A percentile compares a stretch with the other conserved stretches of the same genome.
Evolutionary conservation across 2,797 vertebrate species (phyloP).

Genomic region (Amblyraja radiata): DNA sequence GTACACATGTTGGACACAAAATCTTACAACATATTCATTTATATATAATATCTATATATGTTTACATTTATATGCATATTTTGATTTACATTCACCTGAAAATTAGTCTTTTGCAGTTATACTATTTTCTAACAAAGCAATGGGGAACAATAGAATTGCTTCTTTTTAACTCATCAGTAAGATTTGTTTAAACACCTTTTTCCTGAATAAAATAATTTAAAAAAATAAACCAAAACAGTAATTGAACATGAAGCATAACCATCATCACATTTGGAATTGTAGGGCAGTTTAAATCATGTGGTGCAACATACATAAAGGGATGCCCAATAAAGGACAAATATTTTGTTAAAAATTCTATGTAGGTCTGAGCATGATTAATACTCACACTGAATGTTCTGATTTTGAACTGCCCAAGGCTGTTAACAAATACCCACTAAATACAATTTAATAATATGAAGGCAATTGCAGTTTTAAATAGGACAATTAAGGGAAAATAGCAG

Average conservation of each 20-base stretch:
- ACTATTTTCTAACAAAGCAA: conserved; percentile 8
- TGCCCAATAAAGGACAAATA: not conserved
- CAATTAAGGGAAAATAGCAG: not conserved
- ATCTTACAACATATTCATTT: conserved; percentile 1
- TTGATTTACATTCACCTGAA: conserved; percentile 41
- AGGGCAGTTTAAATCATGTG: not conserved
- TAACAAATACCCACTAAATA: not conserved
- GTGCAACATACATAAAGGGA: not conserved
- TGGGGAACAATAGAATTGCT: not conserved
- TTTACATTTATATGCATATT: conserved; percentile 44
- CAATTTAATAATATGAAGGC: not conserved
- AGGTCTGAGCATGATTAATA: not conserved
- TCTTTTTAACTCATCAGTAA: not conserved
- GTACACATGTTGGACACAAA: conserved; percentile 45
- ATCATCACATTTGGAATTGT: not conserved
- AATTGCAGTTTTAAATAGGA: not conserved
- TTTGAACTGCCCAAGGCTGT: not conserved
- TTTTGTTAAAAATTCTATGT: not conserved
- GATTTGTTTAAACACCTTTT: not conserved
- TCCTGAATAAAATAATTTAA: not conserved
- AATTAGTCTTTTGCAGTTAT: not conserved
- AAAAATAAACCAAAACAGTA: not conserved
- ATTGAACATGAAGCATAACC: not conserved
- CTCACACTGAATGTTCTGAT: not conserved
- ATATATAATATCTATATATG: conserved; percentile 48